phyloP scores from a whole-genome alignment of 2,113 vertebrate genomes.

The Sarotherodon lohbergeri region DNA sequence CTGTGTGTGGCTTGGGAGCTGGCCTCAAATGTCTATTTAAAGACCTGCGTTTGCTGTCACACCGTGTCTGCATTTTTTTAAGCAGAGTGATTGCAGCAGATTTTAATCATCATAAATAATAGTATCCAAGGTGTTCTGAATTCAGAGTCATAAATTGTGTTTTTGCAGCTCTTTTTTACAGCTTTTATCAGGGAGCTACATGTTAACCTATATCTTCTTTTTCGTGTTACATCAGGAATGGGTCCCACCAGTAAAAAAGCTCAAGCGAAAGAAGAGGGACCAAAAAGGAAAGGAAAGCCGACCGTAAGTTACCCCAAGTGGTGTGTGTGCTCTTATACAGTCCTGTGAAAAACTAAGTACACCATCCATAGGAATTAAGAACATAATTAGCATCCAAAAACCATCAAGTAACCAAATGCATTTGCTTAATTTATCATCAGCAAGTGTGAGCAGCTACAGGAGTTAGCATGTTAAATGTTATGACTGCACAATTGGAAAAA shows the following conservation, averaged over 20 bases:
- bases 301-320: slow-evolving; percentile 50
- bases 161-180: not conserved
- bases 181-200: not conserved
- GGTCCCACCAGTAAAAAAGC: slow-evolving; percentile 74
- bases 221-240: slow-evolving; percentile 67
- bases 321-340: not conserved
- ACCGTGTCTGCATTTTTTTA: not conserved
- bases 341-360: not conserved
- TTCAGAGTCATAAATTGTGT: not conserved
- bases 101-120: not conserved
- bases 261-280: slow-evolving; percentile 70
- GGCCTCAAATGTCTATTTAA: not conserved
- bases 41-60: not conserved
- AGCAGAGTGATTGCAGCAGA: not conserved
- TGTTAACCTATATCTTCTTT: not conserved
- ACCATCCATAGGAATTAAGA: not conserved
- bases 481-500: not conserved
- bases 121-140: not conserved
- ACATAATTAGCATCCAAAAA: not conserved
- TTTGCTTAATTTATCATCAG: not conserved
- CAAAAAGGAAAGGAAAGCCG: slow-evolving; percentile 53
- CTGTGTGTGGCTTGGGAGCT: not conserved
- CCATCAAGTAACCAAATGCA: not conserved
- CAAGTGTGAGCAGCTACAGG: not conserved
- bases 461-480: not conserved